These are phyloP conservation scores for Choristoneura fumiferana DNA, from an alignment of 1,140 invertebrate genomes.

Conservation along the genomic window DNA sequence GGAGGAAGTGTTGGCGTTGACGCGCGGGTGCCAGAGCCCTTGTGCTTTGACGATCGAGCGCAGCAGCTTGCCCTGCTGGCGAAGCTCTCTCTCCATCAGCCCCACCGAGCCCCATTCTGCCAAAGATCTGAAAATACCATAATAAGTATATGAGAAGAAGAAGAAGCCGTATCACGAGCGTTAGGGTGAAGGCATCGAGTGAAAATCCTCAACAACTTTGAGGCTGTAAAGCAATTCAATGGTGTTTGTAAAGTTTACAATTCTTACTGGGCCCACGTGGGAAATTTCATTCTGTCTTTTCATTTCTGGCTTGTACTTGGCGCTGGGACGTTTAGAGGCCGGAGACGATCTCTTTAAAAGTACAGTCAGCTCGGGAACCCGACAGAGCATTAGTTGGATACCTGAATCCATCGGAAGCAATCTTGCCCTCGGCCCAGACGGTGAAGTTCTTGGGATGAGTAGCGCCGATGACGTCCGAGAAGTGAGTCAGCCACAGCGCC, in stretches of 20 bases:
- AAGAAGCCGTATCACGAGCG: too few relatives aligned
- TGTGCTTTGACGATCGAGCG: constrained; percentile 97
- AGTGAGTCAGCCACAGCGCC: constrained; percentile 94
- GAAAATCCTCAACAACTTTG: too few relatives aligned
- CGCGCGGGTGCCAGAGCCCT: constrained; percentile 95
- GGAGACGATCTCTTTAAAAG: too few relatives aligned
- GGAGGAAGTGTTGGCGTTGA: constrained; percentile 92
- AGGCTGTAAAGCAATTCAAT: too few relatives aligned
- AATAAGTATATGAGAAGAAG: too few relatives aligned
- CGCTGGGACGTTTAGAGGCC: too few relatives aligned
- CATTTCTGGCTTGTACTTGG: too few relatives aligned
- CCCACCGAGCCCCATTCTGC: constrained; percentile 96
- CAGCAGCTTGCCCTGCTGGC: constrained; percentile 87
- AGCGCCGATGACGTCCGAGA: constrained; percentile 98
- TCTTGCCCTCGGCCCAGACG: constrained; percentile 96
- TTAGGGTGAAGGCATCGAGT: too few relatives aligned
- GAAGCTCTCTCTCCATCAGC: constrained; percentile 94
- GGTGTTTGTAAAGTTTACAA: too few relatives aligned
- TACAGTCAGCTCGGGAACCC: not conserved
- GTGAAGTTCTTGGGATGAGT: constrained; percentile 94
- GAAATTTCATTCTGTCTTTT: too few relatives aligned
- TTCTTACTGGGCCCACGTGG: too few relatives aligned
- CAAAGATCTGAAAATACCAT: constrained; percentile 77
- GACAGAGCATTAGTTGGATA: constrained; percentile 60
- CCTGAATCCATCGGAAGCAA: constrained; percentile 94